Conservation (phyloP, 2,113 vertebrate species). For the Cephalopholis sonnerati region DNA sequence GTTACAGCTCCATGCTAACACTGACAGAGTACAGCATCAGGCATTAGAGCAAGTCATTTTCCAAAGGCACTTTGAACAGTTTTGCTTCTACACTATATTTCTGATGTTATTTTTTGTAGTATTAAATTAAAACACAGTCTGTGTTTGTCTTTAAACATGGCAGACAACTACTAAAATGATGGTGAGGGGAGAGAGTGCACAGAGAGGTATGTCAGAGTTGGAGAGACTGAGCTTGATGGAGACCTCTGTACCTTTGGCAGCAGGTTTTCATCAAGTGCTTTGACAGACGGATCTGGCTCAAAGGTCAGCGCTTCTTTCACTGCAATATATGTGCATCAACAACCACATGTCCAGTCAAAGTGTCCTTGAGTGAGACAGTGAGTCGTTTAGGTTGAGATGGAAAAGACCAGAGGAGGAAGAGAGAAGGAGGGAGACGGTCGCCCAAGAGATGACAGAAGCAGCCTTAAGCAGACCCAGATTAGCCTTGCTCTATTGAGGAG, state of each 20-base stretch:
- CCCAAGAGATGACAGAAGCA: constrained; percentile 44
- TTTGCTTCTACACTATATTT: neutral
- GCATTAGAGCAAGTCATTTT: neutral
- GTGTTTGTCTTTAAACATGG: neutral
- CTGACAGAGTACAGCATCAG: too few species aligned
- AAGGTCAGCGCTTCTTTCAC: constrained; percentile 49
- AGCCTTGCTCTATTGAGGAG: constrained; percentile 80
- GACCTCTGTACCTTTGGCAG: constrained; percentile 6
- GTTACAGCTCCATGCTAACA: neutral
- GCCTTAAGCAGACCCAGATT: constrained; percentile 70
- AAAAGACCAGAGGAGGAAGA: neutral
- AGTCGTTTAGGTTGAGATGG: constrained; percentile 8
- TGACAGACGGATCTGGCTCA: constrained; percentile 40
- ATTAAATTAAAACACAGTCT: neutral
- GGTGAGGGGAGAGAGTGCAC: neutral
- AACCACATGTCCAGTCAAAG: constrained; percentile 34
- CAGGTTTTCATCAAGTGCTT: constrained; percentile 40
- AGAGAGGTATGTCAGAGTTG: neutral
- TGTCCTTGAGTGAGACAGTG: constrained; percentile 65
- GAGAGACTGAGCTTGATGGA: constrained; percentile 11
- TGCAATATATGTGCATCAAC: constrained; percentile 39
- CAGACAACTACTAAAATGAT: neutral
- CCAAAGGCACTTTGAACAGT: neutral
- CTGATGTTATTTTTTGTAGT: neutral
- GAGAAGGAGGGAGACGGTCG: constrained; percentile 19